Percentiles rank a stretch among this genome's conserved stretches.
These are phyloP conservation scores for Pseudomyrmex gracilis DNA, from an alignment of 1,140 invertebrate species.

Conservation along the genomic window DNA sequence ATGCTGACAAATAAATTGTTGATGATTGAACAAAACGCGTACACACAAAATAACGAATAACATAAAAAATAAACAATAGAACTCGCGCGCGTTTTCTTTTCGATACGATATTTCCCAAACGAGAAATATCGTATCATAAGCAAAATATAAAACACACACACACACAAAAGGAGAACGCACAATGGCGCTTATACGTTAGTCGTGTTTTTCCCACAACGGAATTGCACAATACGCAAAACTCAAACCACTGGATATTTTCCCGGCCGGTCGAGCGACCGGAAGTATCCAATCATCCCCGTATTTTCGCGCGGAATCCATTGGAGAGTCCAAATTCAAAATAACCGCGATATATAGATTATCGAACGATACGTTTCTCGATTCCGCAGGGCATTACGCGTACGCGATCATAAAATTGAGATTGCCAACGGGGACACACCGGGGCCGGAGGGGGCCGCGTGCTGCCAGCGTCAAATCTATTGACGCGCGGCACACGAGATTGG, in stretches of 20 bases:
- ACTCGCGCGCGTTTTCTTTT: constrained; percentile 1
- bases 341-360: constrained; percentile 59
- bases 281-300: constrained; percentile 55
- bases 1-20: constrained; percentile 34
- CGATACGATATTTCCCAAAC: too few relatives aligned
- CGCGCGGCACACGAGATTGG: not conserved
- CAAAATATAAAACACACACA: constrained; percentile 29
- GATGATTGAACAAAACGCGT: constrained; percentile 12
- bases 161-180: constrained; percentile 1
- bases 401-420: constrained; percentile 58
- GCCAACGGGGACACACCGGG: constrained; percentile 23
- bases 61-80: constrained; percentile 26
- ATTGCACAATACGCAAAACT: constrained; percentile 52
- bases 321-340: constrained; percentile 52
- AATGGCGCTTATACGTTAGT: constrained; percentile 38
- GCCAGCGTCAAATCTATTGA: constrained; percentile 46
- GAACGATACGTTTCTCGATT: constrained; percentile 58
- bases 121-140: constrained; percentile 31
- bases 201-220: constrained; percentile 37
- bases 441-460: too few relatives aligned
- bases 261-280: constrained; percentile 25
- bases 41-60: constrained; percentile 2
- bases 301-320: constrained; percentile 45
- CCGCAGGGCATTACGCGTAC: constrained; percentile 30
- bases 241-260: constrained; percentile 53